phyloP scores from a whole-genome alignment of 2,113 vertebrate species.

The Hiodon tergisus region DNA sequence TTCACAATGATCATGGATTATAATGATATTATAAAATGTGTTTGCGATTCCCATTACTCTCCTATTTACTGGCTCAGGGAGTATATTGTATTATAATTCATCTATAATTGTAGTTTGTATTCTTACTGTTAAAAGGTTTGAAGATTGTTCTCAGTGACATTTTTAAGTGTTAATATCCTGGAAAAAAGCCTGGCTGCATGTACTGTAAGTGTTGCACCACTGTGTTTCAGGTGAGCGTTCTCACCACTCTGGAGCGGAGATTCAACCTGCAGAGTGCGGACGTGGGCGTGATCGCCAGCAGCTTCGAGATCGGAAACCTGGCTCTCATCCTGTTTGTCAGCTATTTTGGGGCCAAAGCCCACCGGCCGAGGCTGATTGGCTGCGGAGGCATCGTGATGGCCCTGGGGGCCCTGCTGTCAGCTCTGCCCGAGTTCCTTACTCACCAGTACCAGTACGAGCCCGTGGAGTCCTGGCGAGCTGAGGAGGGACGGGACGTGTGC shows the following conservation, averaged over 20 bases:
- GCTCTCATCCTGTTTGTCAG: constrained; percentile 96
- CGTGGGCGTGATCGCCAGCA: constrained; percentile 96
- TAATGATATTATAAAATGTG: too few species aligned
- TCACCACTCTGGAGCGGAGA: constrained; percentile 93
- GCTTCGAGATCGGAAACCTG: constrained; percentile 97
- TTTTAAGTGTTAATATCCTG: too few species aligned
- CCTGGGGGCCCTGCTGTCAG: constrained; percentile 87
- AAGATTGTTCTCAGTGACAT: too few species aligned
- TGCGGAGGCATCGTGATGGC: constrained; percentile 98
- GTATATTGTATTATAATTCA: too few species aligned
- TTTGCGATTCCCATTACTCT: too few species aligned
- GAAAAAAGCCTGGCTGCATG: too few species aligned
- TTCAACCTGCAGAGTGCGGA: constrained; percentile 97
- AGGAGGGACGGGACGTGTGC: constrained; percentile 77
- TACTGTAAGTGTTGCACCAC: background rate
- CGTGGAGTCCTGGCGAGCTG: constrained; percentile 68
- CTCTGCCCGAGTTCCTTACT: constrained; percentile 89
- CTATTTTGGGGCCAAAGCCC: constrained; percentile 93
- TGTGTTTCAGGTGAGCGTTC: constrained; percentile 81
- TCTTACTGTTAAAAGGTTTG: too few species aligned
- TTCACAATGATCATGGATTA: too few species aligned
- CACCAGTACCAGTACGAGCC: constrained; percentile 86
- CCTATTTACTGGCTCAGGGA: too few species aligned
- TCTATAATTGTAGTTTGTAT: too few species aligned
- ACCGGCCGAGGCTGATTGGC: constrained; percentile 92